These are phyloP conservation scores for Tachycineta bicolor DNA, from an alignment of 2,113 vertebrate genomes.

Conservation along the genomic window DNA sequence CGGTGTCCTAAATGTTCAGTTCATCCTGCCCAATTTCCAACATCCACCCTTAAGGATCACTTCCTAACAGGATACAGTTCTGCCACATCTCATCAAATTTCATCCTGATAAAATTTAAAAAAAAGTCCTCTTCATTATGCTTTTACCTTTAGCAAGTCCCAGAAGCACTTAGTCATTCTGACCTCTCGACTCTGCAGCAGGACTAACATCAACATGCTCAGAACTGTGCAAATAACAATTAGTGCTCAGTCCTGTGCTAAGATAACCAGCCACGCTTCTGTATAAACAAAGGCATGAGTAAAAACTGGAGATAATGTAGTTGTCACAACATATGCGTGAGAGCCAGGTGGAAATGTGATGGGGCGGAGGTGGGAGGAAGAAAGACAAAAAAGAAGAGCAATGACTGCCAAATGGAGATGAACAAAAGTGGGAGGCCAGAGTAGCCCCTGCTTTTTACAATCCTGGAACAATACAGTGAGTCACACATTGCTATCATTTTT, in stretches of 20 bases:
- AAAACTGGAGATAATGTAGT: neutral
- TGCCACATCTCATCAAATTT: neutral
- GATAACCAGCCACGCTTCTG: neutral
- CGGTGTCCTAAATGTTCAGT: neutral
- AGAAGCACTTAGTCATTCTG: neutral
- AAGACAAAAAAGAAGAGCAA: neutral
- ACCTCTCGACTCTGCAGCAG: neutral
- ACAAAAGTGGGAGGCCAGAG: neutral
- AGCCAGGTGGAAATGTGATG: neutral
- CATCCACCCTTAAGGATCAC: neutral
- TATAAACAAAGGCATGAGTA: slow-evolving; percentile 33
- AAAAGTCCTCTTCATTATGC: neutral
- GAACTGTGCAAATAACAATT: slow-evolving; percentile 2
- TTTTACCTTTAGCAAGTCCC: neutral
- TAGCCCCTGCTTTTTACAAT: neutral
- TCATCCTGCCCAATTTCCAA: neutral
- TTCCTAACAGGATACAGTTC: neutral
- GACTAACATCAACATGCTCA: neutral
- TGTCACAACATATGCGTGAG: neutral
- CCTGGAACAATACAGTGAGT: slow-evolving; percentile 41
- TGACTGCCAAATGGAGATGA: neutral
- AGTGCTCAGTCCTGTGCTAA: neutral
- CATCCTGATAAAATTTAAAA: neutral
- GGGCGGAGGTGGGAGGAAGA: neutral
- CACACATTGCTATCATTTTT: slow-evolving; percentile 33